Base-by-base conservation (phyloP, 2,797 vertebrate species). In the Vireo griseus region DNA sequence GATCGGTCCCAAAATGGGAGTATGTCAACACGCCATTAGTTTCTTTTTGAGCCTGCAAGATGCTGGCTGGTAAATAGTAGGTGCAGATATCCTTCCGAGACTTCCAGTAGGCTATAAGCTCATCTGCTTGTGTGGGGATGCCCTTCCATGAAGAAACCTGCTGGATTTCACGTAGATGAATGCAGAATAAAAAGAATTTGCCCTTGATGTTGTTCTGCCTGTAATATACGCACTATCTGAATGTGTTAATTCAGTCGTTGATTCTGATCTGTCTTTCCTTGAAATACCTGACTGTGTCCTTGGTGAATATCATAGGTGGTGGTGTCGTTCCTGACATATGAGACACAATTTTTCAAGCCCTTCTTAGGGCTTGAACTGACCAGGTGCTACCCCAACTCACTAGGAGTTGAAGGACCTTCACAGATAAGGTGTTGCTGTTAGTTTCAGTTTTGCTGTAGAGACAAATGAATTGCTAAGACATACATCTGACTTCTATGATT, bases 391-490 rank as follows among this genome's bases (percentile, higher is more conserved):
- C 88, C 92, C 71, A 90, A 54, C 90, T 91, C 89, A 47, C 48
- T 84, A 86, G 79, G 79, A 96, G 92, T 57, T 96, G 86, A 91
- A 95, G 91, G 94, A 93, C 66, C 79, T 96, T 94, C 76, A 88
- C 91, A 76, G 76, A 95, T 81, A 66, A 91, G 94, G 84, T 91
- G 82, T 83, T 94, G 82, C 69, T 69, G 28, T 92, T 96, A 83
- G 78, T 92, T 96, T 95, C 81, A 83, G 81, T 94, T 97, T 77
- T 94, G 67, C 72, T 78, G 45, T 91, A 91, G 82, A 76, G n/a
- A 94, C 37, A 54, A 16, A 7, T 72, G 75, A 91, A 69, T 94
- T 92, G 63, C 31, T 84, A 66, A 45, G 48, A 66, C 5, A 25
- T 76, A 50, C 55, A 81, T 81, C 73, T 54, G 68, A 72, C 47